Percentiles rank a stretch among this genome's conserved stretches.
Evolutionary conservation across 2,888 invertebrate genomes (phyloP).

Genomic region (Antheraea assamensis): DNA sequence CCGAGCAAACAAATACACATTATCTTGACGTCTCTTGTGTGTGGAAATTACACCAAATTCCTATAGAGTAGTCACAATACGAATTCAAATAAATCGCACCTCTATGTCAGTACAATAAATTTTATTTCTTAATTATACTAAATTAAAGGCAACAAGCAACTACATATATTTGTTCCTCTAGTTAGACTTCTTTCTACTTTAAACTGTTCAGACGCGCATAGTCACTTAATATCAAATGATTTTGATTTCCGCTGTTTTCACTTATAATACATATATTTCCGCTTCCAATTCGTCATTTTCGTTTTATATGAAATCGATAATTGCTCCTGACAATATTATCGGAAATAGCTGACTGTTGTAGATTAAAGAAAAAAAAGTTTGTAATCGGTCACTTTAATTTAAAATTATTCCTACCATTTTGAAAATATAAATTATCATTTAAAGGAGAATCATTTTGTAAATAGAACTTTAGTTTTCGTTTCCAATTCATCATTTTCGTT

Average conservation of each 20-base stretch:
- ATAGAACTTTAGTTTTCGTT: neutral
- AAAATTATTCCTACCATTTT: neutral
- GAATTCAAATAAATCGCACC: neutral
- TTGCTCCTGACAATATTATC: neutral
- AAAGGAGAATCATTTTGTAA: neutral
- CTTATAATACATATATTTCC: neutral
- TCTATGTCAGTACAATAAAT: neutral
- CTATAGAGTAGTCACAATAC: neutral
- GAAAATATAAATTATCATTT: neutral
- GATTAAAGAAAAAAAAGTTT: neutral
- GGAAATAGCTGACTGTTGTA: neutral
- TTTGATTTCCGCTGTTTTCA: neutral
- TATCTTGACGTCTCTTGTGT: conserved; percentile 17
- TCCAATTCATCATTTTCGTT: neutral
- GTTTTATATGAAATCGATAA: neutral
- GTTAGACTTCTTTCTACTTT: neutral
- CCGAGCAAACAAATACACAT: conserved; percentile 33
- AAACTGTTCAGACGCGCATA: neutral
- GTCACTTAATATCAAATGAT: no score
- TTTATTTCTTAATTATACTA: neutral
- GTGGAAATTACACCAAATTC: neutral
- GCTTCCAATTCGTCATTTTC: neutral
- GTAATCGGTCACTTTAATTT: neutral
- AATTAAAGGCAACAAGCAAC: neutral
- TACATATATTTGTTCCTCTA: neutral